Base-by-base conservation (phyloP, 2,797 vertebrate species). In the Gouania willdenowi region DNA sequence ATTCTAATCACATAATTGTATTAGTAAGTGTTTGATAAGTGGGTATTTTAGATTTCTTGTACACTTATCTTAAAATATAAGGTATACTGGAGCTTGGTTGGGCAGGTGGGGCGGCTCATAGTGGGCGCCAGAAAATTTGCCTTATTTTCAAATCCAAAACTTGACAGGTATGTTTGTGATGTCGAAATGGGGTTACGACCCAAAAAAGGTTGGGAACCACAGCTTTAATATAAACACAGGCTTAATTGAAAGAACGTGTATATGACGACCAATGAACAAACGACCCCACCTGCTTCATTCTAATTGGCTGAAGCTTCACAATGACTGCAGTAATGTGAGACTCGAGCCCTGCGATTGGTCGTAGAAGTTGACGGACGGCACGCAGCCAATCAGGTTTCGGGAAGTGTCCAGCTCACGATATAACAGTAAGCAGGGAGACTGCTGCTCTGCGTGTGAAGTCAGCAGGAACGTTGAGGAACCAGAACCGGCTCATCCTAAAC, bases 341-440 rank as follows among this genome's bases (percentile, higher is more conserved):
- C 2, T 13, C 1, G 1, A 1, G 1, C 0, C 1, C 5, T 20
- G 0, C 47, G 26, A 82, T 83, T 83, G 77, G 82, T n/a, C 35
- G 0, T 1, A 2, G 4, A 19, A 6, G 20, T 36, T 62, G 46
- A 71, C 22, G 15, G 8, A 3, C 8, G 14, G 6, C 8, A 5
- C 1, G 2, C 13, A 59, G 49, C 84, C 84, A 81, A 84, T 86
- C 59, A 52, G 52, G 63, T 8, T 1, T 1, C 2, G 21, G 35
- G 8, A 59, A 40, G 29, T 53, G 1, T 56, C 30, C 20, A 12
- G 51, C 53, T 63, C 54, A 26, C 3, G 27, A 53, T 81, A 79
- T 82, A 82, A 78, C 20, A 77, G 77, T 56, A 65, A 58, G 53
- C 33, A 78, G 60, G 66, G 63, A 77, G 77, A 66, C 71, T 1